Conservation (phyloP, 2,797 vertebrate species). For the Schizopygopsis malacanthus region DNA sequence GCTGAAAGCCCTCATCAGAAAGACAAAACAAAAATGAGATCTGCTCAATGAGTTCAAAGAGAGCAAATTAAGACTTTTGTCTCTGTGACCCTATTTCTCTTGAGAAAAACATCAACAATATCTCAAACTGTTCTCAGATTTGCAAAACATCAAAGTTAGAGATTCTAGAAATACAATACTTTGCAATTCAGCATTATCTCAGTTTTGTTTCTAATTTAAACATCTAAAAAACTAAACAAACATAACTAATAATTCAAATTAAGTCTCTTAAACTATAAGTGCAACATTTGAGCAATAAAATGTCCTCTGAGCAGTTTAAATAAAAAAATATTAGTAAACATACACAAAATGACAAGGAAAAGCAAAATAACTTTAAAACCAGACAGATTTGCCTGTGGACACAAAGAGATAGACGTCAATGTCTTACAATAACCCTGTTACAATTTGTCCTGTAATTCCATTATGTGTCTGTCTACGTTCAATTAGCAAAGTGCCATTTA, state of each 20-base stretch:
- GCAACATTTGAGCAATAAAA: not conserved
- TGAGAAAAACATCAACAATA: not conserved
- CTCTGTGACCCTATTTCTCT: not conserved
- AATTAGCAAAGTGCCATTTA: conserved; percentile 40
- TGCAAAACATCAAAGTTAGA: not conserved
- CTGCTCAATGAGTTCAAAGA: not conserved
- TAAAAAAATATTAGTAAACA: not conserved
- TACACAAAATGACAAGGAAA: not conserved
- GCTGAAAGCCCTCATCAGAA: conserved; percentile 9
- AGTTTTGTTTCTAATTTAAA: not conserved
- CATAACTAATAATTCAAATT: not conserved
- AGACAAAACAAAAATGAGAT: not conserved
- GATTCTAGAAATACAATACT: not conserved
- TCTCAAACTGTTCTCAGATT: not conserved
- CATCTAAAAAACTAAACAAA: not conserved
- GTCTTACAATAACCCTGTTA: conserved; percentile 14
- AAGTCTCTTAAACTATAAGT: not conserved
- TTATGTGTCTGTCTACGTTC: conserved; percentile 34
- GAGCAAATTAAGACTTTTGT: not conserved
- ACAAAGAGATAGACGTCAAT: not conserved
- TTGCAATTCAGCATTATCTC: not conserved
- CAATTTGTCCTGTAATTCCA: conserved; percentile 48
- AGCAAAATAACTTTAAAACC: not conserved
- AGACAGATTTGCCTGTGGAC: not conserved
- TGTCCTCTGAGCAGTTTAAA: not conserved